Evolutionary conservation across 2,888 invertebrate species (phyloP).

Genomic region (Pammene aurita): DNA sequence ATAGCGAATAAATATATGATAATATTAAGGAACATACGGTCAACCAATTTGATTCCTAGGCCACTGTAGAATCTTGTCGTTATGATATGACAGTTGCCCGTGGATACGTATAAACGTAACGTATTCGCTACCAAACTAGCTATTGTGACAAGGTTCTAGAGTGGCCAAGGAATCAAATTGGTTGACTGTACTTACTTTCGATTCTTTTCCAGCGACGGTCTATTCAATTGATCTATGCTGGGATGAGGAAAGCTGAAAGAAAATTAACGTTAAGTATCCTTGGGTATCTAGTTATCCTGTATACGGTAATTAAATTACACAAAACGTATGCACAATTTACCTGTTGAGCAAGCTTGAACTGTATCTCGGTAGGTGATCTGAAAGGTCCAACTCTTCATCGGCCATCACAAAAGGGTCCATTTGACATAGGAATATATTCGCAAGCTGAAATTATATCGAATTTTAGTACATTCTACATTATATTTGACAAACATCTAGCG

Average conservation of each 20-base stretch:
- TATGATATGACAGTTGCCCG: too few species aligned
- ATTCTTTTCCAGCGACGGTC: constrained; percentile 45
- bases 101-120: too few species aligned
- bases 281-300: not conserved
- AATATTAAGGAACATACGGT: too few species aligned
- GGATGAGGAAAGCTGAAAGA: constrained; percentile 44
- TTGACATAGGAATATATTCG: constrained; percentile 61
- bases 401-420: constrained; percentile 67
- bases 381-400: constrained; percentile 39
- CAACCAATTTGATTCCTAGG: too few species aligned
- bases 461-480: not conserved
- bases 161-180: too few species aligned
- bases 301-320: not conserved
- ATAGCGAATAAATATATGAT: too few species aligned
- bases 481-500: too few species aligned
- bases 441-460: constrained; percentile 58
- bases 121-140: too few species aligned
- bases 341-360: constrained; percentile 55
- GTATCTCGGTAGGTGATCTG: constrained; percentile 54
- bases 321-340: constrained; percentile 49
- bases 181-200: constrained; percentile 51
- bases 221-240: constrained; percentile 47
- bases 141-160: too few species aligned
- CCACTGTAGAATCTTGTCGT: too few species aligned
- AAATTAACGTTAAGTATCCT: not conserved